These are phyloP conservation scores for Trichomalopsis sarcophagae DNA, from an alignment of 1,140 invertebrate genomes.

Conservation along the genomic window DNA sequence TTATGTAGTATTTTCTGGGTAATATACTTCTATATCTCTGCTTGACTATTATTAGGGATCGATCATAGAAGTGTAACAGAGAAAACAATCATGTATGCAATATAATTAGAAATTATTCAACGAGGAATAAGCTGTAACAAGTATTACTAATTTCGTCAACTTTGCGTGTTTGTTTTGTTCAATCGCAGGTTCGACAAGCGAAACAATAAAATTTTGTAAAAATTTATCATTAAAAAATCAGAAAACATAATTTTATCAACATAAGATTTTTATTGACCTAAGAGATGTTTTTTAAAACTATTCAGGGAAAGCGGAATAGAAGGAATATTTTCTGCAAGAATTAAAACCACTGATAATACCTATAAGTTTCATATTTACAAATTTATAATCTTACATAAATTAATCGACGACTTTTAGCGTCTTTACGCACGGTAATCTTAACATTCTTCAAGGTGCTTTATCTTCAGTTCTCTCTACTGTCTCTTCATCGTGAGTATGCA, in stretches of 20 bases:
- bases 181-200: not conserved
- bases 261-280: not conserved
- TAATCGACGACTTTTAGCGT: conserved; percentile 5
- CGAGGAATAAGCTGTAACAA: not conserved
- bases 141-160: not conserved
- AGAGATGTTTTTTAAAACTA: not conserved
- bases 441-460: not conserved
- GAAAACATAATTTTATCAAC: not conserved
- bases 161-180: not conserved
- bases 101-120: conserved; percentile 12
- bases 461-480: not conserved
- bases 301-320: not conserved
- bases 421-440: not conserved
- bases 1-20: conserved; percentile 13
- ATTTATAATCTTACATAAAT: conserved; percentile 38
- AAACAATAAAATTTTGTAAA: conserved; percentile 29
- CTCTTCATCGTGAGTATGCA: not conserved
- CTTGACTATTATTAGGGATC: not conserved
- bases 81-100: not conserved
- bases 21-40: not conserved
- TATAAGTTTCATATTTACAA: conserved; percentile 45
- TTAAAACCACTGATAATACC: conserved; percentile 7
- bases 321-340: not conserved
- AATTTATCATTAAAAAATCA: conserved; percentile 25
- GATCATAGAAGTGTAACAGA: not conserved